Evolutionary conservation across 2,113 vertebrate species (phyloP).

Genomic region (Gymnocephalus cernua): DNA sequence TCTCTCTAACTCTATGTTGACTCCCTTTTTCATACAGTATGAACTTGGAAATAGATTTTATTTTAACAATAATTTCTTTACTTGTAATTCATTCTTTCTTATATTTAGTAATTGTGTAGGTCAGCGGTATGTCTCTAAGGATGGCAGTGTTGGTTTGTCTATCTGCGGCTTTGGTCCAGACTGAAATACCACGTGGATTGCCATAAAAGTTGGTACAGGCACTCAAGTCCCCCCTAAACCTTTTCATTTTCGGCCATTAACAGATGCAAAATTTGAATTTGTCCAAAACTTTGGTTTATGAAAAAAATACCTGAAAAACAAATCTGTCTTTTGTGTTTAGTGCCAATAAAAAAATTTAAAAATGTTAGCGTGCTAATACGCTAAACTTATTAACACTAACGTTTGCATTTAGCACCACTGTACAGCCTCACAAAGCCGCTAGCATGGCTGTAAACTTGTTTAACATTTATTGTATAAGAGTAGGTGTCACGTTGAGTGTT

Average conservation of each 20-base stretch:
- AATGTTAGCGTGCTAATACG: no score
- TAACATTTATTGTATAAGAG: neutral
- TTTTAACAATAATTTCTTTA: neutral
- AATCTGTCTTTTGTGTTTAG: neutral
- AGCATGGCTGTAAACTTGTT: neutral
- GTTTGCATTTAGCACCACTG: no score
- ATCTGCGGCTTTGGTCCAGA: neutral
- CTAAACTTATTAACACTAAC: no score
- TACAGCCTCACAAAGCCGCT: no score
- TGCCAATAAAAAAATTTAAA: no score
- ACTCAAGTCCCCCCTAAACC: neutral
- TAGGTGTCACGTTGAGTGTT: neutral
- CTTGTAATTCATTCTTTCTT: neutral
- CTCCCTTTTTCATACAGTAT: neutral
- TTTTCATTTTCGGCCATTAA: neutral
- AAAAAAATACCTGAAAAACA: neutral
- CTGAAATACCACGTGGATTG: neutral
- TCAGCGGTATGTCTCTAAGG: neutral
- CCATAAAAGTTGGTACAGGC: neutral
- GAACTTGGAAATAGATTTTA: neutral
- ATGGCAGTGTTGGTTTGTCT: neutral
- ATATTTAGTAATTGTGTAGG: neutral
- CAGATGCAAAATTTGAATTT: neutral
- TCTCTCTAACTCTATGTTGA: constrained; percentile 3
- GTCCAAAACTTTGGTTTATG: neutral